Conservation (phyloP, 2,888 invertebrate genomes). For the Conus canariensis region DNA sequence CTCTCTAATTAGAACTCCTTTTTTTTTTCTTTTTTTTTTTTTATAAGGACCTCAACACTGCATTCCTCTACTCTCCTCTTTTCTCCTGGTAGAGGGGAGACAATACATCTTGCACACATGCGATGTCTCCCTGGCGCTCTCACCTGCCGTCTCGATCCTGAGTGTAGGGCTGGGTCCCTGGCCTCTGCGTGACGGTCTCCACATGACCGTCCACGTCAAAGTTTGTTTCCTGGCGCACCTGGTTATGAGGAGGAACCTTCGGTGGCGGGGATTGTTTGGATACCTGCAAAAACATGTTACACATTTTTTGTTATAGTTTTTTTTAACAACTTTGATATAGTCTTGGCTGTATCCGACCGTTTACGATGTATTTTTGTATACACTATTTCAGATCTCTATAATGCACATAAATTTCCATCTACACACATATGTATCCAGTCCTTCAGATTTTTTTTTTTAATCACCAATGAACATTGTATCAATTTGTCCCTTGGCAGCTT, state of each 20-base stretch:
- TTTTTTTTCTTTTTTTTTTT: no score
- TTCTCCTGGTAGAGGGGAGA: neutral
- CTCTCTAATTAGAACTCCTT: no score
- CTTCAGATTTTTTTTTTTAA: no score
- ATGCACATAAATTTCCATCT: no score
- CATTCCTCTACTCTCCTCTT: neutral
- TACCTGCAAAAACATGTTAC: slow-evolving; percentile 5
- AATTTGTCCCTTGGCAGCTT: no score
- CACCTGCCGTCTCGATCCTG: slow-evolving; percentile 9
- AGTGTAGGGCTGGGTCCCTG: no score
- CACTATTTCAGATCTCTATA: no score
- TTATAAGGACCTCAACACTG: neutral
- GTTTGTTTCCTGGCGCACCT: slow-evolving; percentile 82
- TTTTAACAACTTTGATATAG: no score
- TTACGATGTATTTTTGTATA: neutral
- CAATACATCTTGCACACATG: neutral
- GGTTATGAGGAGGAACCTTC: neutral
- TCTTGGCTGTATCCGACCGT: no score
- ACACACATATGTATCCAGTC: no score
- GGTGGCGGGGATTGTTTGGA: slow-evolving; percentile 48
- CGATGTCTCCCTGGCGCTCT: neutral
- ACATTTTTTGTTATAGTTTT: no score
- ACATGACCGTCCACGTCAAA: slow-evolving; percentile 94
- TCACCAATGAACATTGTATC: no score
- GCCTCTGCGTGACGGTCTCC: slow-evolving; percentile 85